Evolutionary conservation across 2,888 invertebrate species (phyloP), one percentile per base, ranked within the genome.

Genomic region (Ceramica pisi): DNA sequence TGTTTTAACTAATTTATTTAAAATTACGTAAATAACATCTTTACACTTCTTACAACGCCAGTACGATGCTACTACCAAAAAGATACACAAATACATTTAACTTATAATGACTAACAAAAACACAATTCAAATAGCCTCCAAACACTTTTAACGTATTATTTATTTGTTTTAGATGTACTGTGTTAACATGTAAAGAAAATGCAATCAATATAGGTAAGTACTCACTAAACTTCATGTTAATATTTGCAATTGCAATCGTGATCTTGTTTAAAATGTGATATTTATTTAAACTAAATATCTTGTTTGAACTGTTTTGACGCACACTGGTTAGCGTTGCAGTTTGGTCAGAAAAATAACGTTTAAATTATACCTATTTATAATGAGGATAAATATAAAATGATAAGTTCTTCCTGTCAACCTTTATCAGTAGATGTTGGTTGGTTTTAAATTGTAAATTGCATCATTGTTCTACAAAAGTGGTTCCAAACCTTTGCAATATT

Each of bases 231-330:
- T 61, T 48, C 70, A 78, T 75, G 60, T 46, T 50, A 51, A 64
- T 61, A 64, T 79, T 79, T 70, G 67, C 35, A 1, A 6, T 51
- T 35, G 10, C 19, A 41, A 60, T 56, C 26, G 26, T 65, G n/a
- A 14, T 48, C n/a, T 68, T 23, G n/a, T 46, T 55, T 21, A 46
- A 23, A n/a, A 50, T 65, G 0, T 21, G 23, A 19, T 61, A 51
- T 64, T 60, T 63, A 55, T 63, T 66, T 44, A 72, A 59, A 35
- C 53, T 35, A 2, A 53, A 55, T 48, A 16, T 38, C 1, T 10
- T 76, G 9, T 60, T 71, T 50, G 51, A 46, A 56, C 44, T 21
- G 68, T 57, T 16, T 55, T 67, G 71, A 75, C 71, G 76, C 44
- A 53, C 56, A 48, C 48, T 35, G 16, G 26, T 41, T 46, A 57